Evolutionary conservation across 2,113 vertebrate genomes (phyloP).

Genomic region (Pomatostomus ruficeps): DNA sequence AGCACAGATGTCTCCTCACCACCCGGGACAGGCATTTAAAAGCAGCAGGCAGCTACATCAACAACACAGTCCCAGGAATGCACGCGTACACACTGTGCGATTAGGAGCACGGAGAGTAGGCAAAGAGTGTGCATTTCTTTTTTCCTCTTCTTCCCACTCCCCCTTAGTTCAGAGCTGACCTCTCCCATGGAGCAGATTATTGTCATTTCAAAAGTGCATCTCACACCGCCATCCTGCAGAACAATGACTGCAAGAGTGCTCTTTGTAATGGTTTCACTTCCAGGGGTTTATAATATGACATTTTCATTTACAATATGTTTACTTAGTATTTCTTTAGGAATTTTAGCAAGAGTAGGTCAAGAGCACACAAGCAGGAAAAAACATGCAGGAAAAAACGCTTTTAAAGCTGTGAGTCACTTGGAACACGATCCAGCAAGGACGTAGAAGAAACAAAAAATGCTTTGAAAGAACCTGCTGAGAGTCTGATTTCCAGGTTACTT

Average conservation of each 20-base stretch:
- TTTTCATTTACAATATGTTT: background rate
- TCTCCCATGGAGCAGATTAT: slow-evolving; percentile 37
- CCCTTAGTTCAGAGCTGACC: background rate
- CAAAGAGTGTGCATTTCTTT: background rate
- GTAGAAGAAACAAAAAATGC: background rate
- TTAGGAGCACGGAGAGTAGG: background rate
- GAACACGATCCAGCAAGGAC: background rate
- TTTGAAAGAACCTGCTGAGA: background rate
- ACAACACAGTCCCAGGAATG: background rate
- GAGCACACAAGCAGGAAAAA: slow-evolving; percentile 2
- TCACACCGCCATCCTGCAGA: slow-evolving; percentile 21
- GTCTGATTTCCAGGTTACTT: background rate
- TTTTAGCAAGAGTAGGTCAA: slow-evolving; percentile 39
- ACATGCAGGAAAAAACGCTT: background rate
- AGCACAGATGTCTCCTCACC: background rate
- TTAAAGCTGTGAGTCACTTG: background rate
- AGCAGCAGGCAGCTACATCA: background rate
- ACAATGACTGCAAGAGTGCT: background rate
- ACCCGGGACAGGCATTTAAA: rapidly evolving
- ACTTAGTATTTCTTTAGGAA: background rate
- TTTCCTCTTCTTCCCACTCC: background rate
- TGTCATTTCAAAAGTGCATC: background rate
- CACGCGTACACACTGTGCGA: background rate
- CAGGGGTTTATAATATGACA: background rate
- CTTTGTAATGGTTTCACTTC: background rate